phyloP scores from a whole-genome alignment of 2,113 vertebrate genomes.

The Syrmaticus mikado region DNA sequence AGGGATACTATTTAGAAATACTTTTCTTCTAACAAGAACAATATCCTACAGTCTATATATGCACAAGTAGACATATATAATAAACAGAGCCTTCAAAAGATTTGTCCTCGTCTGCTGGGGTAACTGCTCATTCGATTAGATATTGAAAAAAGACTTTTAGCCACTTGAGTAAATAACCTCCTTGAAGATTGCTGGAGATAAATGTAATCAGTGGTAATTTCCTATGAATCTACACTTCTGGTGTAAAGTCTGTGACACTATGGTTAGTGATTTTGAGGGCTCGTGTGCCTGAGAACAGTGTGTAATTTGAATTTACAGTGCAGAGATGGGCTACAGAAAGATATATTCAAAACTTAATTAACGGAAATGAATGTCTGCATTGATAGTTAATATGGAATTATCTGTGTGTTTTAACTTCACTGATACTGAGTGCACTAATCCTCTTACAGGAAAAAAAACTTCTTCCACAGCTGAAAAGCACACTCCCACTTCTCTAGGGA shows the following conservation, averaged over 20 bases:
- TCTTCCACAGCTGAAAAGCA: neutral
- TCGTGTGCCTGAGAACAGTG: neutral
- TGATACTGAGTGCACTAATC: fast-evolving
- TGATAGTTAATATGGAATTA: neutral
- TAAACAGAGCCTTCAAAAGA: neutral
- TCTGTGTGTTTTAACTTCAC: neutral
- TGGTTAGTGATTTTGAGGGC: neutral
- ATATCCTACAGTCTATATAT: neutral
- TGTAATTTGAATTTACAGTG: neutral
- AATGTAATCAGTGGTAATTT: neutral
- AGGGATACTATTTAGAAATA: neutral
- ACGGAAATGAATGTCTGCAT: fast-evolving
- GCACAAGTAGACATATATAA: fast-evolving
- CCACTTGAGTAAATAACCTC: neutral
- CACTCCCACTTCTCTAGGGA: neutral
- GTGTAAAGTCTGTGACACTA: neutral
- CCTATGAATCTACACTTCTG: neutral
- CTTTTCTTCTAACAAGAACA: neutral
- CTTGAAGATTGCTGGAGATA: neutral
- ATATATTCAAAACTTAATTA: neutral
- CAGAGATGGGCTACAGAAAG: neutral
- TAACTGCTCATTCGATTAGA: neutral
- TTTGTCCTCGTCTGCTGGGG: neutral
- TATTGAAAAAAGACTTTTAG: neutral
- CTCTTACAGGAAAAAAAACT: neutral